Conservation (phyloP, 2,113 vertebrate genomes). For the Oreochromis aureus region DNA sequence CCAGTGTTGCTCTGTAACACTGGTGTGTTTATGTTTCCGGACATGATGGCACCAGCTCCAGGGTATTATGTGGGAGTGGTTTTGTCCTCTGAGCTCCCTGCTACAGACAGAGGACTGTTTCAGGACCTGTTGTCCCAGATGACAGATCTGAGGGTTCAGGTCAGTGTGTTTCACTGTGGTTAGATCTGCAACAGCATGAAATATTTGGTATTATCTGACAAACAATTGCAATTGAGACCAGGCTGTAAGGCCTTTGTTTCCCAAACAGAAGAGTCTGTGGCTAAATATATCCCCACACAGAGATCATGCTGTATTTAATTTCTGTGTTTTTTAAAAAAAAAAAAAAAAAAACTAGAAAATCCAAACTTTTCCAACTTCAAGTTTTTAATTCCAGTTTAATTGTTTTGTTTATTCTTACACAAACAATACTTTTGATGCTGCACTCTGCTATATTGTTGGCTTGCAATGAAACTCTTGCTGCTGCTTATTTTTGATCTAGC, state of each 20-base stretch:
- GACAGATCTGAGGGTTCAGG: slow-evolving; percentile 93
- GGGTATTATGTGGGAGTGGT: slow-evolving; percentile 93
- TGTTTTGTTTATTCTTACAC: neutral
- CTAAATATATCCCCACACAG: neutral
- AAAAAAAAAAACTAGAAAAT: neutral
- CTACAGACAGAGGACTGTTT: slow-evolving; percentile 79
- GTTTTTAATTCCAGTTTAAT: neutral
- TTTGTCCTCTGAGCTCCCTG: slow-evolving; percentile 87
- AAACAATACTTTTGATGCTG: neutral
- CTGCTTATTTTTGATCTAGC: slow-evolving; percentile 24
- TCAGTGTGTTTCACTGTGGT: slow-evolving; percentile 46
- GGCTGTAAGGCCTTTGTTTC: neutral
- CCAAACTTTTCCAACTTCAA: neutral
- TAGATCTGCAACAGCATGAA: neutral
- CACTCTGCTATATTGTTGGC: neutral
- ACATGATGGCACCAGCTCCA: slow-evolving; percentile 83
- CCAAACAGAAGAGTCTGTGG: neutral
- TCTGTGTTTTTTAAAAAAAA: neutral
- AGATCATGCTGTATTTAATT: neutral
- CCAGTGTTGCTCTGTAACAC: slow-evolving; percentile 88
- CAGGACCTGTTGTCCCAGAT: slow-evolving; percentile 88
- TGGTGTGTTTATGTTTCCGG: slow-evolving; percentile 96
- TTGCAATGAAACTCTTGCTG: neutral
- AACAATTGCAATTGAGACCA: neutral
- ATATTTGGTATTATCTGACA: neutral